Evolutionary conservation across 2,888 invertebrate genomes (phyloP).

Genomic region (Exocentrus adspersus): DNA sequence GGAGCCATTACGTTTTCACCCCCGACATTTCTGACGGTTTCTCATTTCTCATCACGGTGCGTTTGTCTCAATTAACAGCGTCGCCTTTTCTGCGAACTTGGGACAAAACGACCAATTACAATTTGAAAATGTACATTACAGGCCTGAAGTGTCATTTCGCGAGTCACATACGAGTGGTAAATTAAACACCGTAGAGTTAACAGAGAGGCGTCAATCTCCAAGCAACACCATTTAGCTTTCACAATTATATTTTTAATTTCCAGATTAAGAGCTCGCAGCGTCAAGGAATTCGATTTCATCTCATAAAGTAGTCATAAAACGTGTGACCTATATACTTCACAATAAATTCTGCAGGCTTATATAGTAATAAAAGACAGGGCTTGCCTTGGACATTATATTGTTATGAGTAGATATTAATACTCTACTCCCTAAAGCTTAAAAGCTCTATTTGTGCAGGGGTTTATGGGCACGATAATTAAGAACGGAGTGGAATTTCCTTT

Average conservation of each 20-base stretch:
- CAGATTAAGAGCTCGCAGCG: not conserved
- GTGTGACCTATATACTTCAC: constrained; percentile 5
- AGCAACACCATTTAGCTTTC: not conserved
- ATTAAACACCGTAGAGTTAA: no score
- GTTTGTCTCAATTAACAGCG: no score
- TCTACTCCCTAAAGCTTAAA: not conserved
- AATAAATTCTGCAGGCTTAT: not conserved
- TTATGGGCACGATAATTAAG: not conserved
- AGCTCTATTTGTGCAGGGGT: not conserved
- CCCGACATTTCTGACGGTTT: no score
- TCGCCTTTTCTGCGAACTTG: no score
- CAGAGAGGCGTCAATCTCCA: not conserved
- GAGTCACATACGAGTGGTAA: no score
- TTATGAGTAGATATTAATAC: not conserved
- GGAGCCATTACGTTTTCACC: no score
- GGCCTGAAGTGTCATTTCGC: no score
- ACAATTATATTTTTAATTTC: constrained; percentile 10
- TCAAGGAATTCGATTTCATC: not conserved
- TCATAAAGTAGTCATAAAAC: constrained; percentile 11
- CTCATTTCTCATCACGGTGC: no score
- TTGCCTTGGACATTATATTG: not conserved
- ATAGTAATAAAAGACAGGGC: not conserved
- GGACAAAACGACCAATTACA: no score
- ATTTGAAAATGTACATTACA: no score
- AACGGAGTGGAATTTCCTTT: no score